Evolutionary conservation across 35 echinoderm and acorn worm species (phyloP).

Genomic region (Apostichopus parvimensis): DNA sequence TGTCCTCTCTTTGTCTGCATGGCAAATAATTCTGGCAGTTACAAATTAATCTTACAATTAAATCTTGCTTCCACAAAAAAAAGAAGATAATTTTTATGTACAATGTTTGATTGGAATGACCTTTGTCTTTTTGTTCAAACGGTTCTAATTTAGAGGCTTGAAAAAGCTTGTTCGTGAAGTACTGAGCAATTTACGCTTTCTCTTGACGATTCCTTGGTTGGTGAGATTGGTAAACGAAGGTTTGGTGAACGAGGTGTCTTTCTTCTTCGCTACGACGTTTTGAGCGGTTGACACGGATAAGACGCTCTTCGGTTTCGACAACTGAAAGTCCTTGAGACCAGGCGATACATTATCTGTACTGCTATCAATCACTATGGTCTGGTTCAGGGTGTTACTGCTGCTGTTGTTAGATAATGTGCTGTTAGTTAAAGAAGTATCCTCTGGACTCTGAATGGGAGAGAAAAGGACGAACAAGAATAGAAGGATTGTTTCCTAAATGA

Average conservation of each 20-base stretch:
- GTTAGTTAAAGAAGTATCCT: background rate
- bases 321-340: background rate
- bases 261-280: background rate
- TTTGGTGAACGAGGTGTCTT: background rate
- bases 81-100: too few relatives aligned
- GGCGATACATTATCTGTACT: background rate
- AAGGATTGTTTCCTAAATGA: too few relatives aligned
- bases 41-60: too few relatives aligned
- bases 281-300: background rate
- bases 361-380: background rate
- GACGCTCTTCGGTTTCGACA: background rate
- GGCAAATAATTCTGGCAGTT: too few relatives aligned
- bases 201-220: constrained; percentile 48
- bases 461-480: too few relatives aligned
- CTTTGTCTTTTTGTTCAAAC: background rate
- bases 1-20: too few relatives aligned
- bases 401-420: background rate
- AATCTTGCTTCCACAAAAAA: too few relatives aligned
- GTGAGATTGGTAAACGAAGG: background rate
- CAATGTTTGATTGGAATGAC: background rate
- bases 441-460: background rate
- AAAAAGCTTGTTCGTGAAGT: constrained; percentile 60
- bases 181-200: constrained; percentile 73
- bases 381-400: constrained; percentile 1
- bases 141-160: constrained; percentile 60